Evolutionary conservation across 2,888 invertebrate genomes (phyloP).

Genomic region (Rhagium mordax): DNA sequence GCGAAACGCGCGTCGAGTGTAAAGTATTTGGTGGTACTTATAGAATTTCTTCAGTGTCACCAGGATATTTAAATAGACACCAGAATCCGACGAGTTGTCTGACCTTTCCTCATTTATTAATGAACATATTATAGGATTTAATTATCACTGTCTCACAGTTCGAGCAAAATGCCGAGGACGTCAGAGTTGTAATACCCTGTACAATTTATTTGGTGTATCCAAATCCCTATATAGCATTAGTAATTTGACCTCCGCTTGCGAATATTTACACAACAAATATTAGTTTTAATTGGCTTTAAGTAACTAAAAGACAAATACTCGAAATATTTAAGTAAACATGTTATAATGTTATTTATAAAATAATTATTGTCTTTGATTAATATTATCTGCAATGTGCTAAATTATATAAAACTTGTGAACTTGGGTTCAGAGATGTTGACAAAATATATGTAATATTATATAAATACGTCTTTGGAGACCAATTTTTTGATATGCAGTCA

Average conservation of each 20-base stretch:
- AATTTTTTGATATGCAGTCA: no score
- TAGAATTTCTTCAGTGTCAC: no score
- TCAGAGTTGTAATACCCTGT: background rate
- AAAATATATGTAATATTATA: no score
- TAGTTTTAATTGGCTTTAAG: background rate
- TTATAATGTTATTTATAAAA: background rate
- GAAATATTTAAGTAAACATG: background rate
- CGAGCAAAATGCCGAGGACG: background rate
- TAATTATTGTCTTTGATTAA: background rate
- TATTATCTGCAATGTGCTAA: background rate
- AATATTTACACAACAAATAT: background rate
- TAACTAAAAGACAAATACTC: background rate
- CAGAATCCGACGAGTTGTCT: no score
- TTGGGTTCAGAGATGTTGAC: background rate
- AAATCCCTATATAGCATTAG: no score
- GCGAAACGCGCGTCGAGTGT: background rate
- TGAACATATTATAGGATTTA: no score
- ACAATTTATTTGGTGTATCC: background rate
- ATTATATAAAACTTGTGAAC: background rate
- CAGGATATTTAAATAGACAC: no score
- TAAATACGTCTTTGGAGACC: no score
- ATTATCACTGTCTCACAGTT: no score
- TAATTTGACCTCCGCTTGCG: background rate
- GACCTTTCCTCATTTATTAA: no score
- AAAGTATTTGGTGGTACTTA: background rate